Evolutionary conservation across 2,888 invertebrate species (phyloP), one percentile per base, ranked within the genome.

Genomic region (Lypha dubia): DNA sequence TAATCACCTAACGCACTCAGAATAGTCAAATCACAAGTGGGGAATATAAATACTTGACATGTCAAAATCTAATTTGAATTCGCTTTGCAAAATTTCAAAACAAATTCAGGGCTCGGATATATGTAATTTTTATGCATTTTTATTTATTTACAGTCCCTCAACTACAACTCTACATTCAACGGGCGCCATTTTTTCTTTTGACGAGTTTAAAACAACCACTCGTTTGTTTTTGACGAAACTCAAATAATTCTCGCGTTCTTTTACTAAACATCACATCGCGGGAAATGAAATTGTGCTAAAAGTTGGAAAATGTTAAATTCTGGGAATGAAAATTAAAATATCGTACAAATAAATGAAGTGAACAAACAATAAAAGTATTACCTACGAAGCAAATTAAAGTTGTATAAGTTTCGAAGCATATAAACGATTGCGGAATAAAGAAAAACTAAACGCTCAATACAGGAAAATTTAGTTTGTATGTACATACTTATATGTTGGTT

Each of bases 261-360:
- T 70, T 83, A 46, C 38, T 49, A 73, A 83, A 79, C 63, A 73
- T 62, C 74, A 49, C 49, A 70, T 44, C 68, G 68, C 83, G 83
- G 70, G 83, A 75, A 79, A 79, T 58, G 44, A 8, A 17, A 60
- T 71, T 63, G 51, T 71, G 60, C 2, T 17, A 46, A 74, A 35
- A 58, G 9, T 20, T 53, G 46, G 35, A 38, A 65, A 73, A 76
- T 41, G 3, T 38, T 9, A 22, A 51, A 38, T 41, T 24, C 68
- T 71, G 35, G 11, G 28, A 5, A 67, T 73, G n/a, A n/a, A 58
- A 60, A 17, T 4, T 20, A 41, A n/a, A 68, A 24, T 32, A 41
- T 22, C 28, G 17, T 44, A 15, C 24, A 44, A 44, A 28, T 5
- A 28, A 11, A 22, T 11, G 17, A n/a, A 44, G 41, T 56, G 28